A percentile compares a stretch with the other conserved stretches of the same genome.
Evolutionary conservation across 1,140 invertebrate species (phyloP).

Genomic region (Drosophila littoralis): DNA sequence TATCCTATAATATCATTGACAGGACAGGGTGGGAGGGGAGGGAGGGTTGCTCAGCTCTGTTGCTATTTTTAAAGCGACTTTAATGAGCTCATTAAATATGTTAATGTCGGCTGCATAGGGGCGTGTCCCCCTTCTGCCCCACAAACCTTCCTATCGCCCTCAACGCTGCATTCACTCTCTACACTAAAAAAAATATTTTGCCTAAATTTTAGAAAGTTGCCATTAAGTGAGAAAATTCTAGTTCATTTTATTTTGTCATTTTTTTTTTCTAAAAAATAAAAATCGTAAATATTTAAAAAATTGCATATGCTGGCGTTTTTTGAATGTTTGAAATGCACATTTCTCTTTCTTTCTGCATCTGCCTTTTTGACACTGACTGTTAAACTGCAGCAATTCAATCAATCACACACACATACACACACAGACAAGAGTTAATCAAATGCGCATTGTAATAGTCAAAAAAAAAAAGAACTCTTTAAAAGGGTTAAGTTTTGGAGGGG

Average conservation of each 20-base stretch:
- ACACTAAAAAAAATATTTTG: too few species aligned
- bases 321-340: background rate
- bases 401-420: constrained; percentile 35
- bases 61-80: constrained; percentile 25
- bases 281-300: too few species aligned
- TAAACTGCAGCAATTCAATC: constrained; percentile 29
- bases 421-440: constrained; percentile 22
- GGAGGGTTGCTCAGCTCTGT: background rate
- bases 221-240: too few species aligned
- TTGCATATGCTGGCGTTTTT: too few species aligned
- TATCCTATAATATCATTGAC: constrained; percentile 9
- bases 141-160: background rate
- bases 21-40: background rate
- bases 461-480: constrained; percentile 2
- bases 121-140: background rate
- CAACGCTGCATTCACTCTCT: background rate
- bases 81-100: constrained; percentile 45
- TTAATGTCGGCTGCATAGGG: constrained; percentile 9
- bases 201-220: too few species aligned
- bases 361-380: background rate
- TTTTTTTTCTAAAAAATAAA: too few species aligned
- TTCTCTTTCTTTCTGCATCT: too few species aligned
- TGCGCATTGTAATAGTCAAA: constrained; percentile 6
- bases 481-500: background rate
- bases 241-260: too few species aligned